Conservation (phyloP, 2,113 vertebrate species). For the Pleuronectes platessa region DNA sequence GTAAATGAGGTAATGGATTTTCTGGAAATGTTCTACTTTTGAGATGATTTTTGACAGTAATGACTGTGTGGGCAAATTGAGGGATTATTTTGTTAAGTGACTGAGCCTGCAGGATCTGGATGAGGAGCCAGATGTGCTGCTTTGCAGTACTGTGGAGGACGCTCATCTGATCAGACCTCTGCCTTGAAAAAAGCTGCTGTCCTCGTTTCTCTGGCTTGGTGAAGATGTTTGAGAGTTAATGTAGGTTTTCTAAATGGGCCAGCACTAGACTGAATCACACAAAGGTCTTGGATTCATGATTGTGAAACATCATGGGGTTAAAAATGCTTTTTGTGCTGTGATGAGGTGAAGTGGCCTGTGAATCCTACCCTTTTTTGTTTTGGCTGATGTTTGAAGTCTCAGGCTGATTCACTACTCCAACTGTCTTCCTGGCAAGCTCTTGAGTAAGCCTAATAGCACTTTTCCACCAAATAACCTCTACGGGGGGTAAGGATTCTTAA, state of each 20-base stretch:
- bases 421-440: no score
- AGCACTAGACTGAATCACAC: conserved; percentile 42
- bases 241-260: conserved; percentile 72
- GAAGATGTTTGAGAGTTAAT: conserved; percentile 47
- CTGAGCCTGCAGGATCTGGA: neutral
- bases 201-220: conserved; percentile 47
- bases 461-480: no score
- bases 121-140: conserved; percentile 37
- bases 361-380: neutral
- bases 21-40: neutral
- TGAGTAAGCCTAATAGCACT: no score
- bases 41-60: neutral
- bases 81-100: conserved; percentile 3
- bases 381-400: no score
- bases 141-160: neutral
- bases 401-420: no score
- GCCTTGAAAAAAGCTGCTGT: conserved; percentile 73
- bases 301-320: neutral
- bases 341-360: neutral
- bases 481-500: no score
- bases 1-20: neutral
- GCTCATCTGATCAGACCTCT: conserved; percentile 24
- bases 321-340: neutral
- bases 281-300: conserved; percentile 6
- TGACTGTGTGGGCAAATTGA: neutral